These are phyloP conservation scores for Phylloscopus collybita DNA, from an alignment of 2,797 vertebrate species.

Conservation along the genomic window DNA sequence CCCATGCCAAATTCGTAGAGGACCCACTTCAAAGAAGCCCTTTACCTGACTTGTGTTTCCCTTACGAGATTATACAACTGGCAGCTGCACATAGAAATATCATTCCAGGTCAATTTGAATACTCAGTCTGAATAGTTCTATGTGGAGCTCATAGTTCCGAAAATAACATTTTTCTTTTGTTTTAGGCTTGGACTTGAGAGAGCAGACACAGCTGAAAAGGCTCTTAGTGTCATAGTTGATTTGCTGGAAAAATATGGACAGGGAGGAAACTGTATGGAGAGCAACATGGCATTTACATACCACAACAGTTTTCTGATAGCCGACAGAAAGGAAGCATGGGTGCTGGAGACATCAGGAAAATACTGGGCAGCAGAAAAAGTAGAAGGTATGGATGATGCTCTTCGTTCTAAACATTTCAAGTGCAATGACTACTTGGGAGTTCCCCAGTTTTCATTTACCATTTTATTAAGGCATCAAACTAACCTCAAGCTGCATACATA, in stretches of 20 bases:
- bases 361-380: slow-evolving; percentile 95
- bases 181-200: slow-evolving; percentile 94
- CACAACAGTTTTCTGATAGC: slow-evolving; percentile 97
- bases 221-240: slow-evolving; percentile 86
- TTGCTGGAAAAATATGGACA: slow-evolving; percentile 91
- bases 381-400: slow-evolving; percentile 80
- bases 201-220: slow-evolving; percentile 89
- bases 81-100: neutral
- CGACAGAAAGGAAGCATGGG: slow-evolving; percentile 92
- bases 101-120: neutral
- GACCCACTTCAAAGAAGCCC: neutral
- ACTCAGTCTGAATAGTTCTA: neutral
- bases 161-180: slow-evolving; percentile 41
- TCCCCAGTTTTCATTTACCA: neutral
- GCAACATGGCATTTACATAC: slow-evolving; percentile 86
- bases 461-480: neutral
- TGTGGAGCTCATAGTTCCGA: neutral
- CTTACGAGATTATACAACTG: neutral
- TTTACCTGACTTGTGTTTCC: neutral
- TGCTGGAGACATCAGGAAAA: slow-evolving; percentile 93
- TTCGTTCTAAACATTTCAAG: neutral
- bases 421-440: neutral
- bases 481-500: neutral
- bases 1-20: neutral
- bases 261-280: slow-evolving; percentile 94